Evolutionary conservation across 2,113 vertebrate species (phyloP).

Genomic region (Lycocorax pyrrhopterus): DNA sequence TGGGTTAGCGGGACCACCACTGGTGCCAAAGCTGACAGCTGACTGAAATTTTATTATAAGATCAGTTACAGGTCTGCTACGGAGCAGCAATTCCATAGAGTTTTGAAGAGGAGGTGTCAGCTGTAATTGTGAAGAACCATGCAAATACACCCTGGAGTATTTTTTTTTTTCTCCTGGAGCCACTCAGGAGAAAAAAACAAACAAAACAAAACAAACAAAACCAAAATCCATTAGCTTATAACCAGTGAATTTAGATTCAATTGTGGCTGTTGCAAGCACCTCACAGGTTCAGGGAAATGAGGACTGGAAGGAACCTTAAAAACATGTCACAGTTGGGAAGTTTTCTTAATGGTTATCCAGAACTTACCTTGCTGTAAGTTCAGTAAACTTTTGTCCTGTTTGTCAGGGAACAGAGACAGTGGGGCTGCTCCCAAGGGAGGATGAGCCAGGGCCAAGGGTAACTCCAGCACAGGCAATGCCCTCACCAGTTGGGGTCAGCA

Average conservation of each 20-base stretch:
- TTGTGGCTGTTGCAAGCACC: not conserved
- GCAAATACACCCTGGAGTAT: not conserved
- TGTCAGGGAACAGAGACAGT: not conserved
- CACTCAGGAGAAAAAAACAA: not conserved
- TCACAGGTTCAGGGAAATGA: not conserved
- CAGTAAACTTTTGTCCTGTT: not conserved
- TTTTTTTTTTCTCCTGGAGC: not conserved
- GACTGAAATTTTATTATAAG: not conserved
- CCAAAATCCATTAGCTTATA: not conserved
- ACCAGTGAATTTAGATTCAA: not conserved
- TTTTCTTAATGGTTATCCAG: not conserved
- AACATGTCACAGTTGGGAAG: not conserved
- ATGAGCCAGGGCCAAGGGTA: not conserved
- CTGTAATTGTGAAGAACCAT: not conserved
- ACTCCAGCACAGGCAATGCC: not conserved
- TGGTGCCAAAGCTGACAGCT: not conserved
- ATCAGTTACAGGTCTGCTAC: not conserved
- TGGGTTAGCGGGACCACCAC: not conserved
- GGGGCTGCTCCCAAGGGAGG: not conserved
- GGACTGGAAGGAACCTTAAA: not conserved
- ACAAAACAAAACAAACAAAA: not conserved
- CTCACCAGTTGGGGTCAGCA: not conserved
- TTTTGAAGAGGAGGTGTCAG: not conserved
- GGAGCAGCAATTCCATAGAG: not conserved
- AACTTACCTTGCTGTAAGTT: not conserved